phyloP scores from a whole-genome alignment of 2,888 invertebrate species.

The Caenorhabditis sp. region DNA sequence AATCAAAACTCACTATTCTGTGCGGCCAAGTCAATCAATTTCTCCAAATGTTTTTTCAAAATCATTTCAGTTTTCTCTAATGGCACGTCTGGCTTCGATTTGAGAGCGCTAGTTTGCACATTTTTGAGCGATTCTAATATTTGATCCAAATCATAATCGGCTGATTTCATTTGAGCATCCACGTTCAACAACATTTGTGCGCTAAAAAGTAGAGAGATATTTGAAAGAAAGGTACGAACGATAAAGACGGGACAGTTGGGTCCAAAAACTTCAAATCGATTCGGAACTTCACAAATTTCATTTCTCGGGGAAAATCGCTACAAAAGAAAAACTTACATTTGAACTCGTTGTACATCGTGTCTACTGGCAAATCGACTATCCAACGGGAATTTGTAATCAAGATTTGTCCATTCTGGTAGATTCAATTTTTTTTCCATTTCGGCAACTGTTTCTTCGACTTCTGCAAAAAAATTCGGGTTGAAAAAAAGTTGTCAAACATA shows the following conservation, averaged over 20 bases:
- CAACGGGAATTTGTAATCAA: slow-evolving; percentile 41
- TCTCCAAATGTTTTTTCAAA: slow-evolving; percentile 40
- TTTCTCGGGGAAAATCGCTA: too few relatives aligned
- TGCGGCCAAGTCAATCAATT: slow-evolving; percentile 24
- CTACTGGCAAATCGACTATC: slow-evolving; percentile 34
- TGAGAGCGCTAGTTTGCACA: slow-evolving; percentile 18
- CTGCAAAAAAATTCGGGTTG: slow-evolving; percentile 6
- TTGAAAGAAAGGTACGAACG: too few relatives aligned
- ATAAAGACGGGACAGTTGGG: too few relatives aligned
- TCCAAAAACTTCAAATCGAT: too few relatives aligned
- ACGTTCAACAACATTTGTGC: slow-evolving; percentile 48
- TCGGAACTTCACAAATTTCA: too few relatives aligned
- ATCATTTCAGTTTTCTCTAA: slow-evolving; percentile 38
- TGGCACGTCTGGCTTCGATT: slow-evolving; percentile 21
- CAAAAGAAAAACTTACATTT: slow-evolving; percentile 28
- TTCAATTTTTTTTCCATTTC: slow-evolving; percentile 39
- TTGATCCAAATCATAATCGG: slow-evolving; percentile 39
- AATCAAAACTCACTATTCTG: slow-evolving; percentile 17
- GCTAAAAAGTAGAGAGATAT: slow-evolving; percentile 4
- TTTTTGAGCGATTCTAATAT: slow-evolving; percentile 19
- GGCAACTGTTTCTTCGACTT: slow-evolving; percentile 31
- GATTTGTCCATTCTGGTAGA: slow-evolving; percentile 40
- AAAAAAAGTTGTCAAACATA: too few relatives aligned
- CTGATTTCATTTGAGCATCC: slow-evolving; percentile 38
- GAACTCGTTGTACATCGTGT: slow-evolving; percentile 42